Evolutionary conservation across 2,888 invertebrate species (phyloP), one percentile per base, ranked within the genome.

Genomic region (Spodoptera littoralis): DNA sequence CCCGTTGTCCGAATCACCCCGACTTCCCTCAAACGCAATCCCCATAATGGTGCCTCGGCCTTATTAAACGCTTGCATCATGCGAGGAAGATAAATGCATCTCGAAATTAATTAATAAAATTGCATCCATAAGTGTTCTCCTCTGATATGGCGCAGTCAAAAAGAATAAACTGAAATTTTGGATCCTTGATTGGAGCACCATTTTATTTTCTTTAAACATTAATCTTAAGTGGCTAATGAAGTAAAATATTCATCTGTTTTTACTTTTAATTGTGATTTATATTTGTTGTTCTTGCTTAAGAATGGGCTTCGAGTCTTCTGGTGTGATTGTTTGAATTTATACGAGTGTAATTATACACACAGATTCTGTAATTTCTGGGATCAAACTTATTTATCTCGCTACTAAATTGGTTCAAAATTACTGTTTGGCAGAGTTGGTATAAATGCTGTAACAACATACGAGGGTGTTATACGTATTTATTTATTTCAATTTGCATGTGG

Each of bases 21-120:
- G 62, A 73, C 77, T 83, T 87, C 84, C 88, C 85, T 84, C 82
- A 84, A 85, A 88, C 82, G 82, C 87, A 86, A 89, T 88, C 82
- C 80, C 83, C 83, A 84, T 87, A 87, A 89, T 87, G 87, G 88
- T 84, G 84, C 73, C 82, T 75, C 67, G 76, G 84, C 86, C 91
- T 91, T 91, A 91, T 90, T 92, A 90, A 90, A 88, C 84, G 86
- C 82, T 87, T 86, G 87, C 89, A 89, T 89, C 90, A 90, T 90
- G 89, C 89, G 81, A 86, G 82, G 80, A 88, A 93, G 92, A 92
- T 92, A 90, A 92, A 92, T 90, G 92, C 89, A 88, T 85, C 88
- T 89, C 84, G 83, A 90, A 91, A 92, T 92, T 92, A 92, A 92
- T 93, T 92, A 92, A 90, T 90, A 88, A 92, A 92, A 92, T 90